These are phyloP conservation scores for Corythornis cristatus DNA, from an alignment of 2,113 vertebrate genomes.

Conservation along the genomic window DNA sequence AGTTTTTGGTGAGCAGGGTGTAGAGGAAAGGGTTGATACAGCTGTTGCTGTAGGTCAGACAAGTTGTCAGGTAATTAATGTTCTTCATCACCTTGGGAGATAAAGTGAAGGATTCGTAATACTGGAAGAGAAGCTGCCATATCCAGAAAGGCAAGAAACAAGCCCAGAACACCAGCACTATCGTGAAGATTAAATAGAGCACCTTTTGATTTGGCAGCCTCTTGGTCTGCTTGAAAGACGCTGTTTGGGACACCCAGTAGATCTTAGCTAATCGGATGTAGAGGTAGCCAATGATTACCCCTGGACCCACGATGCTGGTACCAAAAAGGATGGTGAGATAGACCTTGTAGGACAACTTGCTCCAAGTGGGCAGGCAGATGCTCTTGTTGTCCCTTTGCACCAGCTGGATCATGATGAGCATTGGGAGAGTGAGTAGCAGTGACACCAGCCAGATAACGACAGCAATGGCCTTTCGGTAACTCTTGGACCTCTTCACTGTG, in stretches of 20 bases:
- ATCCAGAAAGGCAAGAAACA: conserved; percentile 94
- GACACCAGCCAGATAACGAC: conserved; percentile 87
- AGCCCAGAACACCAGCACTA: conserved; percentile 91
- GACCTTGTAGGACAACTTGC: conserved; percentile 82
- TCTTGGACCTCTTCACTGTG: conserved; percentile 89
- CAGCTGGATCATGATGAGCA: conserved; percentile 88
- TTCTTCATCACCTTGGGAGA: conserved; percentile 85
- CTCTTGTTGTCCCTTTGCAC: conserved; percentile 79
- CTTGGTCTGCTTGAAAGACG: conserved; percentile 90
- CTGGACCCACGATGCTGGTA: conserved; percentile 91
- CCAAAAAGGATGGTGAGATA: conserved; percentile 90
- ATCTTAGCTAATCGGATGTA: conserved; percentile 87
- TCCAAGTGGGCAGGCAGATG: conserved; percentile 87
- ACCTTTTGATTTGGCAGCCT: conserved; percentile 71
- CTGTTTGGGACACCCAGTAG: conserved; percentile 92
- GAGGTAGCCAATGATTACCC: conserved; percentile 88
- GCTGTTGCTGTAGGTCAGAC: conserved; percentile 92
- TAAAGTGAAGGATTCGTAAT: conserved; percentile 81
- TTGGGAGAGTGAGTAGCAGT: conserved; percentile 86
- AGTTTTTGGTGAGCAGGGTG: conserved; percentile 88
- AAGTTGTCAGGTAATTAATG: conserved; percentile 90
- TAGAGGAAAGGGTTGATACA: conserved; percentile 95
- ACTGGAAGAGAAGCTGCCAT: conserved; percentile 89
- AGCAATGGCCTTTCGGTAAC: conserved; percentile 88
- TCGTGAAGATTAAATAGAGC: conserved; percentile 90